Base-by-base conservation (phyloP, 1,140 invertebrate genomes). In the Elysia chlorotica region DNA sequence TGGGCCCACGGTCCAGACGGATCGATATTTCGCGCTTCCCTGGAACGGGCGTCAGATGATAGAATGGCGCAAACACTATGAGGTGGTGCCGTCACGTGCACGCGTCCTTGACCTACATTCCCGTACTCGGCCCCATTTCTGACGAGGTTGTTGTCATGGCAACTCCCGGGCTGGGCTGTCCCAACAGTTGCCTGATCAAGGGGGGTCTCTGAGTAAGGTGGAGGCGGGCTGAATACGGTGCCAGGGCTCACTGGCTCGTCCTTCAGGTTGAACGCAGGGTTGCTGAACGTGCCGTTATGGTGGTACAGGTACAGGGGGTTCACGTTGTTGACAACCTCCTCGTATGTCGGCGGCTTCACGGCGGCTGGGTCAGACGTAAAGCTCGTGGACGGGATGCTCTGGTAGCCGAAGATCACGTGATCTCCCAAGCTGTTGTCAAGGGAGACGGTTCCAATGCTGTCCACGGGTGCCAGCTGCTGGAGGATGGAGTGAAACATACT, bases 311-410 rank as follows among this genome's bases (percentile, higher is more conserved):
- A 71, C n/a, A 71, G 30, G 3, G 69, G 69, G 30, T 71, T 71
- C 2, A 53, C 37, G 37, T 23, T 71, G 36, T 63, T 71, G 23
- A 71, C 10, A 19, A 35, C 28, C n/a, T 71, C 69, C 35, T 71
- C 69, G 33, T 71, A 71, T 3, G 57, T 62, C 2, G 69, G 69
- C 17, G 69, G 69, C 38, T 61, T 71, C 2, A 71, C 59, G 4
- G 57, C 69, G 17, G 33, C 23, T 3, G 69, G 69, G 37, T 71
- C 69, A 31, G 69, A 71, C 23, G 69, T 71, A 35, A 71, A 71
- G 59, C 59, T 63, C 14, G 3, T 36, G 23, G 63, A 33, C 3
- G 69, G 57, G 4, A 71, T 71, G 1, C 23, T 33, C 23, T 36
- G 35, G 33, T 69, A 63, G 4, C 37, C 37, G 23, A 69, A 65